Evolutionary conservation across 2,113 vertebrate genomes (phyloP).

Genomic region (Zosterops japonicus): DNA sequence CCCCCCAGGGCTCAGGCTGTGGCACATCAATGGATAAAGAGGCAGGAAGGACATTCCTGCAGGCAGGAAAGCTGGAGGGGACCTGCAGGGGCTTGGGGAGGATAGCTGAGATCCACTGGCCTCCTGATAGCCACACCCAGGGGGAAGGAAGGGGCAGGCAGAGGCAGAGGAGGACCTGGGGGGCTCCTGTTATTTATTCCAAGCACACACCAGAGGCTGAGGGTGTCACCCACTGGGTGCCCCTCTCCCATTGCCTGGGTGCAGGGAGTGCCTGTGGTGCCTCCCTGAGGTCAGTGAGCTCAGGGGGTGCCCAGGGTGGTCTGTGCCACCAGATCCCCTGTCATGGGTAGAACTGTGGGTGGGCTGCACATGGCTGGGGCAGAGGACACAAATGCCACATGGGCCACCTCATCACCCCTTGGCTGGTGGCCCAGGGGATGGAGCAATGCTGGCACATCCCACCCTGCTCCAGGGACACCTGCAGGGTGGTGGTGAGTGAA

Average conservation of each 20-base stretch:
- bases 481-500: neutral
- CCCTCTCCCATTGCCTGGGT: neutral
- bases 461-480: neutral
- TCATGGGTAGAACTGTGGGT: neutral
- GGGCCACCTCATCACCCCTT: too few relatives aligned
- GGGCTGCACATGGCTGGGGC: neutral
- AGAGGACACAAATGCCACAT: neutral
- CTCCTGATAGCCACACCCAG: neutral
- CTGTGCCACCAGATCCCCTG: fast-evolving
- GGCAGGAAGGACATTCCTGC: neutral
- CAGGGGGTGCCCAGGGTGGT: neutral
- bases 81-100: neutral
- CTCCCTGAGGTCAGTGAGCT: neutral
- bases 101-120: neutral
- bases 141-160: neutral
- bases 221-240: neutral
- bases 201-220: neutral
- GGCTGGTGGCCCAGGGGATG: neutral
- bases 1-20: neutral
- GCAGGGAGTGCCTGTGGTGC: fast-evolving
- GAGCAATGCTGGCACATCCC: neutral
- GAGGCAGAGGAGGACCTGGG: neutral
- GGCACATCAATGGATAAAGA: neutral
- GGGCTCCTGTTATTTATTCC: neutral
- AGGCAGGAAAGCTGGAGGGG: neutral